Evolutionary conservation across 2,113 vertebrate genomes (phyloP).

Genomic region (Datnioides undecimradiatus): DNA sequence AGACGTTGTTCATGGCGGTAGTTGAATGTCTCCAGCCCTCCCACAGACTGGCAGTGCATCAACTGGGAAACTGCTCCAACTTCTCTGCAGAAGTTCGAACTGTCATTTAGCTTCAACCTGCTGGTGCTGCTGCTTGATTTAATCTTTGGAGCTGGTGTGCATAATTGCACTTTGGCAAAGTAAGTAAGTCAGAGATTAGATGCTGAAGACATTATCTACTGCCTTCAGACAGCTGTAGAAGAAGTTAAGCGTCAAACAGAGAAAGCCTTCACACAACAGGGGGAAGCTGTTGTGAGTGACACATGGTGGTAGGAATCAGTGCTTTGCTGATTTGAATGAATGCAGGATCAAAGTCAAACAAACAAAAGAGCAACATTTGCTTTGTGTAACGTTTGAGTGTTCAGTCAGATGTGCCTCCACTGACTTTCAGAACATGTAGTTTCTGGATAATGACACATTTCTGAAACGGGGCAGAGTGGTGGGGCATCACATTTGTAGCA

Average conservation of each 20-base stretch:
- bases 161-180: background rate
- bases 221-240: background rate
- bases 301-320: background rate
- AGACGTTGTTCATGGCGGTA: background rate
- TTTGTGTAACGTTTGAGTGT: too few species aligned
- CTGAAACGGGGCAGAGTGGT: too few species aligned
- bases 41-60: background rate
- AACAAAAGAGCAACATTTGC: background rate
- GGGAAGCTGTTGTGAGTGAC: background rate
- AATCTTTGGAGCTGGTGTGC: background rate
- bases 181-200: background rate
- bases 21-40: background rate
- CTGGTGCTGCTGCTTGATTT: slow-evolving; percentile 4
- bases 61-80: background rate
- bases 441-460: too few species aligned
- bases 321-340: background rate
- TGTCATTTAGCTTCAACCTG: slow-evolving; percentile 2
- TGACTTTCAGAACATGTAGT: too few species aligned
- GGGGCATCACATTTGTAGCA: too few species aligned
- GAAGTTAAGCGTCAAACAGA: background rate
- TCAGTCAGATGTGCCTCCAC: too few species aligned
- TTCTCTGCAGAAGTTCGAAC: background rate
- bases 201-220: background rate
- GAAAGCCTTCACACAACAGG: background rate
- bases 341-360: background rate